These are phyloP conservation scores for Camponotus fellah DNA, from an alignment of 2,888 invertebrate species.

Conservation along the genomic window DNA sequence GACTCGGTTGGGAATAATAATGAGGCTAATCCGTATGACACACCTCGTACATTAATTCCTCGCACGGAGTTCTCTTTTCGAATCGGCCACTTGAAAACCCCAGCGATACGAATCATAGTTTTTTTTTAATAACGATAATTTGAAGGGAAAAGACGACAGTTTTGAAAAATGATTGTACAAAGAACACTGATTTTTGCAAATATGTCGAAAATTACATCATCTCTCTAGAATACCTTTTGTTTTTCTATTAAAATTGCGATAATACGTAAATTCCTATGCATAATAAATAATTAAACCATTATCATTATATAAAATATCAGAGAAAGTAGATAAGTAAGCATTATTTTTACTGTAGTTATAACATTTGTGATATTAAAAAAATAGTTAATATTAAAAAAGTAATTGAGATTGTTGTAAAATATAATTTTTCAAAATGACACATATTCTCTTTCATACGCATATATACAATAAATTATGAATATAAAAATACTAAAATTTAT, in stretches of 20 bases:
- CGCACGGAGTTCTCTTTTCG: slow-evolving; percentile 56
- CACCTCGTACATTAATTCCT: slow-evolving; percentile 74
- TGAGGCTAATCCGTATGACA: slow-evolving; percentile 78
- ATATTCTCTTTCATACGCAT: too few relatives aligned
- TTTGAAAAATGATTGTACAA: not conserved
- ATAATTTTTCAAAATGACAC: slow-evolving; percentile 5
- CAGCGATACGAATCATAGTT: slow-evolving; percentile 57
- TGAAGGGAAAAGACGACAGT: not conserved
- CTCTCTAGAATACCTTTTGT: not conserved
- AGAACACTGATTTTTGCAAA: not conserved
- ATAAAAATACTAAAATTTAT: not conserved
- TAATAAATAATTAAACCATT: not conserved
- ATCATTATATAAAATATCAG: not conserved
- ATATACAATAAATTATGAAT: not conserved
- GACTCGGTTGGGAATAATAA: slow-evolving; percentile 76
- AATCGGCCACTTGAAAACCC: slow-evolving; percentile 64
- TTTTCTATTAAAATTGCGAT: not conserved
- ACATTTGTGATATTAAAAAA: not conserved
- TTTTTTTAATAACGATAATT: slow-evolving; percentile 43
- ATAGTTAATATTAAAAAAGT: not conserved
- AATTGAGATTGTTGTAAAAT: not conserved
- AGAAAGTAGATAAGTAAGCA: not conserved
- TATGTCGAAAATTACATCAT: not conserved
- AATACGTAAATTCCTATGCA: not conserved
- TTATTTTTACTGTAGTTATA: not conserved